phyloP scores from a whole-genome alignment of 2,888 invertebrate genomes.

The Abscondita cerata region DNA sequence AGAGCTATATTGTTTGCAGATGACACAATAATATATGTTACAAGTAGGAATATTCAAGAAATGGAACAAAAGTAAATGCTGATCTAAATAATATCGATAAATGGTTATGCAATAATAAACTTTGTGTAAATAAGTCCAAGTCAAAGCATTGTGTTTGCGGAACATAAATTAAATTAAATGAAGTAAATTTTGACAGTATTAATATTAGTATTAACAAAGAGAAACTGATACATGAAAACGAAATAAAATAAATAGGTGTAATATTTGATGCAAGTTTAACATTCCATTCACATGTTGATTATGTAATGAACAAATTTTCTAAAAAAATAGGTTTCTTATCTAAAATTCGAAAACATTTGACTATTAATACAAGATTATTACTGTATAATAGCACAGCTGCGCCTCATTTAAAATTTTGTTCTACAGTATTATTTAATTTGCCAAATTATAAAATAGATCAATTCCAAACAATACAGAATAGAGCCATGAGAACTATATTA shows the following conservation, averaged over 20 bases:
- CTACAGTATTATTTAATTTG: not conserved
- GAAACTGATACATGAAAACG: not conserved
- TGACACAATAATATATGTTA: constrained; percentile 1
- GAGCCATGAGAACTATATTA: not conserved
- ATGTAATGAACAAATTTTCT: not conserved
- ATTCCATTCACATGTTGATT: not conserved
- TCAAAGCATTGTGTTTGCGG: not conserved
- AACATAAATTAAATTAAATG: not conserved
- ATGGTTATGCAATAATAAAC: not conserved
- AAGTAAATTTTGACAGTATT: not conserved
- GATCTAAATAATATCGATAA: not conserved
- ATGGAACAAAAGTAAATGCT: not conserved
- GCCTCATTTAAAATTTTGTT: not conserved
- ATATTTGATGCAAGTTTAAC: not conserved
- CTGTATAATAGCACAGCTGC: not conserved
- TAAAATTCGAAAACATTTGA: not conserved
- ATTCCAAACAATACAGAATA: not conserved
- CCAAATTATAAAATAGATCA: not conserved
- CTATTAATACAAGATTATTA: not conserved
- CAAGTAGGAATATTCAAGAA: not conserved
- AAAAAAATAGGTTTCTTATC: not conserved
- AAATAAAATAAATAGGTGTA: not conserved
- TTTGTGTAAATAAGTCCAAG: not conserved
- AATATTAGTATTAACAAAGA: constrained; percentile 2
- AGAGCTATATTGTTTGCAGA: not conserved